Evolutionary conservation across 2,113 vertebrate genomes (phyloP).

Genomic region (Sterna hirundo): DNA sequence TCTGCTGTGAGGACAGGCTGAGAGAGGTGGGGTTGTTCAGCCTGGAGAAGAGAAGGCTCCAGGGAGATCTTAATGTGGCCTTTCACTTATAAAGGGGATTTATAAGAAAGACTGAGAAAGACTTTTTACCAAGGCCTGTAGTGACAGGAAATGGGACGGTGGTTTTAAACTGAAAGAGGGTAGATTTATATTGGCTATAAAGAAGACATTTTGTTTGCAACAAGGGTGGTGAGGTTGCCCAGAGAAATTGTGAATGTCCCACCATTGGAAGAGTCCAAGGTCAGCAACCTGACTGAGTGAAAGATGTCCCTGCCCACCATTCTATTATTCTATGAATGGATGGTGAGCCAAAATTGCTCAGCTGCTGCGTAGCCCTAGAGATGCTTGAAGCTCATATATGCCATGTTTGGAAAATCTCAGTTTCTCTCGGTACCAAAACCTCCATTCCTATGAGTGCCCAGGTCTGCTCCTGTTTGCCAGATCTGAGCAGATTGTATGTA

Average conservation of each 20-base stretch:
- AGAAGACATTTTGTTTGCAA: not conserved
- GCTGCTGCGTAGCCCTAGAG: not conserved
- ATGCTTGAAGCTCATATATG: not conserved
- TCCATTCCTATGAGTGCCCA: not conserved
- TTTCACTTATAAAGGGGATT: not conserved
- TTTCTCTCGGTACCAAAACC: not conserved
- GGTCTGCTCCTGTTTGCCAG: not conserved
- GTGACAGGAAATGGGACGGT: not conserved
- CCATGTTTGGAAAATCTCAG: not conserved
- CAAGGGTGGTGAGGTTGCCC: not conserved
- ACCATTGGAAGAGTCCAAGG: not conserved
- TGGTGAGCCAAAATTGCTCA: not conserved
- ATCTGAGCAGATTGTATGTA: not conserved
- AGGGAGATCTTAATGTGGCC: not conserved
- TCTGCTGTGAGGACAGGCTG: not conserved
- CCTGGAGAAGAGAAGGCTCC: not conserved
- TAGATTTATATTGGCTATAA: not conserved
- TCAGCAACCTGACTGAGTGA: not conserved
- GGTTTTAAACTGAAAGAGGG: not conserved
- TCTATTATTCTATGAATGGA: not conserved
- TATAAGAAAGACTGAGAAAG: not conserved
- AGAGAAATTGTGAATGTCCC: not conserved
- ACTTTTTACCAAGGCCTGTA: not conserved
- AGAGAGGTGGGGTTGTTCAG: not conserved
- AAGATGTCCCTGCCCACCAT: not conserved